phyloP scores from a whole-genome alignment of 1,140 invertebrate genomes.

The Drosophila sp. region DNA sequence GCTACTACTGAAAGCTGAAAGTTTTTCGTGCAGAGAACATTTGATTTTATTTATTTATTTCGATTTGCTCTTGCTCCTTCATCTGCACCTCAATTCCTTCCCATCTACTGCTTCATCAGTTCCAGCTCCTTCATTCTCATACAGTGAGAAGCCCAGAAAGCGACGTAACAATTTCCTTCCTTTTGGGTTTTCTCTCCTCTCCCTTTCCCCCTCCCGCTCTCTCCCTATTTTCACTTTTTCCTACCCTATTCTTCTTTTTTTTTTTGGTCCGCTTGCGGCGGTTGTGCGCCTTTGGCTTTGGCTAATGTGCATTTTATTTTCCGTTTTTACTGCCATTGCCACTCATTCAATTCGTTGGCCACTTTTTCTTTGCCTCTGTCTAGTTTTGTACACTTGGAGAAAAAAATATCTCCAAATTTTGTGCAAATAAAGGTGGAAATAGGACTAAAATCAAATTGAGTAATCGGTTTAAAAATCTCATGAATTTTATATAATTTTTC shows the following conservation, averaged over 20 bases:
- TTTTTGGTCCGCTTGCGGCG: constrained; percentile 26
- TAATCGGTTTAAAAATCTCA: too few species aligned
- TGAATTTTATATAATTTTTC: too few species aligned
- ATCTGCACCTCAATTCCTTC: background rate
- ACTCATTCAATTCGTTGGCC: constrained; percentile 72
- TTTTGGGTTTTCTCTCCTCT: constrained; percentile 22
- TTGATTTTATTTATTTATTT: constrained; percentile 82
- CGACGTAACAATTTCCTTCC: constrained; percentile 71
- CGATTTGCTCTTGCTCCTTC: constrained; percentile 60
- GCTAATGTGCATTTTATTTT: constrained; percentile 82
- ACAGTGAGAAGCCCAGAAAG: constrained; percentile 1
- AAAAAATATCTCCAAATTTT: background rate
- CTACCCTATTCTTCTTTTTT: constrained; percentile 16
- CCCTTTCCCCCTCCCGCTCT: too few species aligned
- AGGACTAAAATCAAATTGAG: background rate
- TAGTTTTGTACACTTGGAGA: constrained; percentile 25
- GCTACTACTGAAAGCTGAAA: constrained; percentile 34
- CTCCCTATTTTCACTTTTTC: constrained; percentile 17
- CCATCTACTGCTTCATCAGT: constrained; percentile 18
- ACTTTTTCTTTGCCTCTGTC: constrained; percentile 44
- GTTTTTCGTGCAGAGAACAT: constrained; percentile 53
- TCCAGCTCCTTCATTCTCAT: constrained; percentile 19
- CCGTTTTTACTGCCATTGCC: constrained; percentile 57
- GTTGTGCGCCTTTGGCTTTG: constrained; percentile 33
- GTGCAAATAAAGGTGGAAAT: too few species aligned